phyloP scores from a whole-genome alignment of 1,140 invertebrate species.

The Drosophila truncata region DNA sequence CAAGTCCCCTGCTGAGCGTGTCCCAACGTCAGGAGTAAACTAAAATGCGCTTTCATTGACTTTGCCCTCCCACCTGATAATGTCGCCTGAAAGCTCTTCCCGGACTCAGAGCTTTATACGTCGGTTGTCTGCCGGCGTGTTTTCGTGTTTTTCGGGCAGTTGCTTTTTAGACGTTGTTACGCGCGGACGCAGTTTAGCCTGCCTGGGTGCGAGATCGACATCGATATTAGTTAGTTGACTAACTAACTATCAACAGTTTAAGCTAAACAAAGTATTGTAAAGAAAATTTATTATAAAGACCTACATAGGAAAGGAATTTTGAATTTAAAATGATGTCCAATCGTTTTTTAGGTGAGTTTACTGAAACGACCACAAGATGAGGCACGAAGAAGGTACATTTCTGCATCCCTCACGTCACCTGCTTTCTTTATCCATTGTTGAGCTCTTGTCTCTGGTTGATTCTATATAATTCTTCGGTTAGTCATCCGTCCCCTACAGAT shows the following conservation, averaged over 20 bases:
- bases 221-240: slow-evolving; percentile 7
- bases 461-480: not conserved
- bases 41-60: slow-evolving; percentile 19
- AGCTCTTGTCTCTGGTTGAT: not conserved
- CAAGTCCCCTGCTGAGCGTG: not conserved
- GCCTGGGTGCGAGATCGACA: slow-evolving; percentile 37
- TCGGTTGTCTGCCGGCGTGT: not conserved
- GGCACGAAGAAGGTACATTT: not conserved
- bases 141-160: slow-evolving; percentile 36
- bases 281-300: not conserved
- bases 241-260: not conserved
- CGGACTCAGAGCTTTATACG: not conserved
- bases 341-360: slow-evolving; percentile 55
- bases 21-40: not conserved
- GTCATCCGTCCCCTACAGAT: not conserved
- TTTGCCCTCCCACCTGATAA: slow-evolving; percentile 28
- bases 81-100: slow-evolving; percentile 10
- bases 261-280: not conserved
- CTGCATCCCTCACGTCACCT: not conserved
- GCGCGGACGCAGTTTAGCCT: slow-evolving; percentile 27
- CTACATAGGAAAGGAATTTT: not conserved
- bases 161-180: slow-evolving; percentile 39
- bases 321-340: slow-evolving; percentile 54
- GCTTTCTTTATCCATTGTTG: not conserved
- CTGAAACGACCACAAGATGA: no score